These are phyloP conservation scores for Campoplex nolae DNA, from an alignment of 2,888 invertebrate genomes.

Conservation along the genomic window DNA sequence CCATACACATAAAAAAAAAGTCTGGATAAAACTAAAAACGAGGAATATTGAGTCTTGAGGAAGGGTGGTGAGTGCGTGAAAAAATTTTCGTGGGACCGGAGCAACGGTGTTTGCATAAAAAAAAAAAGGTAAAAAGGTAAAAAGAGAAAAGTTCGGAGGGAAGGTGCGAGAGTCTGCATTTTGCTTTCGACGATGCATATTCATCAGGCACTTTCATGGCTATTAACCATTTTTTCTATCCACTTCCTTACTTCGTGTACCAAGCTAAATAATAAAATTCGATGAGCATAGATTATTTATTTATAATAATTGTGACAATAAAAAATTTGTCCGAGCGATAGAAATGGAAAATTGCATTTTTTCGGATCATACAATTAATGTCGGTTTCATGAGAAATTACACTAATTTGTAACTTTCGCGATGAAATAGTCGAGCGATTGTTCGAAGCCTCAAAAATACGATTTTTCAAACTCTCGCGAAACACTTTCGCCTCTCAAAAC, in stretches of 20 bases:
- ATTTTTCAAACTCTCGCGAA: neutral
- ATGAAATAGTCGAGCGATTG: neutral
- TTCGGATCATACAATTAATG: neutral
- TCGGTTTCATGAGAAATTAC: no score
- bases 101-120: conserved; percentile 19
- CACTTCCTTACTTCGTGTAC: conserved; percentile 58
- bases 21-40: conserved; percentile 19
- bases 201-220: conserved; percentile 61
- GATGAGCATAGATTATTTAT: neutral
- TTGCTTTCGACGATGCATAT: conserved; percentile 53
- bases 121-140: neutral
- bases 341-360: neutral
- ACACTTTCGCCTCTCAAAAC: neutral
- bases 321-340: neutral
- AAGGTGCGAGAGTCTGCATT: conserved; percentile 9
- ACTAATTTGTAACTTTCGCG: no score
- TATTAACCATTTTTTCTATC: conserved; percentile 53
- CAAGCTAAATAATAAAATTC: conserved; percentile 33
- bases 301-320: neutral
- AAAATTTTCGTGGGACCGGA: conserved; percentile 21
- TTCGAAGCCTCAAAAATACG: neutral
- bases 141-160: neutral
- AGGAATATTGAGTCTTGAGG: conserved; percentile 31
- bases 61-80: conserved; percentile 35
- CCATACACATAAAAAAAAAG: neutral